Base-by-base conservation (phyloP, 2,797 vertebrate genomes). In the Cheirogaleus major region DNA sequence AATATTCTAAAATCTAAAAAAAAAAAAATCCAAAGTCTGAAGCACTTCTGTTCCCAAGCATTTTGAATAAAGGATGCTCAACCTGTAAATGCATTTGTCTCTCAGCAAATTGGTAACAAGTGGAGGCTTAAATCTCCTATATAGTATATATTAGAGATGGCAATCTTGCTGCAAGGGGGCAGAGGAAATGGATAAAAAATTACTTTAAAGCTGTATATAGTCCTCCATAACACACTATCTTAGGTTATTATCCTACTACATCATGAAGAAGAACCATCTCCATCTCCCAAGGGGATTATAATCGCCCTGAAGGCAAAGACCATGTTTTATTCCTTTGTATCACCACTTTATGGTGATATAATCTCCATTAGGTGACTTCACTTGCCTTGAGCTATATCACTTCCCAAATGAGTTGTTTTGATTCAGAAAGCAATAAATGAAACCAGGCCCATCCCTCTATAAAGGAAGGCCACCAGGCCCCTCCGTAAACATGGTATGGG, bases 341-440 rank as follows among this genome's bases (percentile, higher is more conserved):
- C 63, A 86, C 48, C 63, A 79, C 18, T 7, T 25, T 7, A 4
- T 10, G 38, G 17, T 72, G 30, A 78, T 57, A 95, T 69, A 41
- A 76, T 59, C 22, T 43, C 85, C 14, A 17, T 7, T 17, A 75
- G 32, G 3, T 86, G 84, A 93, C 22, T 0, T 38, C 32, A 59
- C 30, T 59, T 70, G 22, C 72, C 9, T 41, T 43, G 90, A 89
- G 32, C 52, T 69, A 76, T 52, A 13, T n/a, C 32, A 43, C 65
- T 89, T 82, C 38, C 90, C 32, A 65, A 89, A 82, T 76, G 85
- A 91, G 12, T 93, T 20, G 7, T 83, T 94, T 88, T 70, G n/a
- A 78, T 88, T 93, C 20, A 95, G 45, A 92, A 85, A 87, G 20
- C 25, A 80, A 25, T 70, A 57, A 65, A 57, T 27, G 35, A 83